Evolutionary conservation across 2,888 invertebrate genomes (phyloP).

Genomic region (Drosophila kambysellisi): DNA sequence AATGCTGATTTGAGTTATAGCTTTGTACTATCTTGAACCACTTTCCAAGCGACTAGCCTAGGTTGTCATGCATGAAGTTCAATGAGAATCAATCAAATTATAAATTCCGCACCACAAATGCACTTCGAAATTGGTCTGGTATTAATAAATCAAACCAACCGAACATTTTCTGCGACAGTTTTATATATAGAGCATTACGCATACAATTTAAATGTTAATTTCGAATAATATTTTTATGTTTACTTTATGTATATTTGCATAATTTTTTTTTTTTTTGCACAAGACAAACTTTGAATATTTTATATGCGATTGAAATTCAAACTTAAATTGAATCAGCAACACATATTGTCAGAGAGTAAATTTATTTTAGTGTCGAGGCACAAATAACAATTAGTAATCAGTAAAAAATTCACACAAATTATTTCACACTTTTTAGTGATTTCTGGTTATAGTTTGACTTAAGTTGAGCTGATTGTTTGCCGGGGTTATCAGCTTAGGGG

Average conservation of each 20-base stretch:
- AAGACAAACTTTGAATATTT: constrained; percentile 75
- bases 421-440: constrained; percentile 58
- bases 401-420: constrained; percentile 60
- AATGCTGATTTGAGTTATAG: constrained; percentile 30
- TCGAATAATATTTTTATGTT: constrained; percentile 19
- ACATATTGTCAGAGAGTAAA: constrained; percentile 43
- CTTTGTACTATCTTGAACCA: constrained; percentile 8
- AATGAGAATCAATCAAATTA: constrained; percentile 48
- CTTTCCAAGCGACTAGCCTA: not conserved
- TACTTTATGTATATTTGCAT: constrained; percentile 20
- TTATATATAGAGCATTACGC: constrained; percentile 54
- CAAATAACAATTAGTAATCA: constrained; percentile 65
- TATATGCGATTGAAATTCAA: constrained; percentile 52
- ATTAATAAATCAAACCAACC: constrained; percentile 63
- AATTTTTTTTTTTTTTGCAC: constrained; percentile 43
- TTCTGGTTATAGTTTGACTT: constrained; percentile 10
- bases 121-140: constrained; percentile 45
- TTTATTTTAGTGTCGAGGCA: constrained; percentile 23
- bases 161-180: constrained; percentile 60
- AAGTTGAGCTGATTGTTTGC: constrained; percentile 9
- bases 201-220: constrained; percentile 72
- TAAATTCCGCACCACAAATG: constrained; percentile 69
- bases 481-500: constrained; percentile 44
- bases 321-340: constrained; percentile 63
- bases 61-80: constrained; percentile 7